Evolutionary conservation across 2,888 invertebrate species (phyloP).

Genomic region (Cheilosia urbana): DNA sequence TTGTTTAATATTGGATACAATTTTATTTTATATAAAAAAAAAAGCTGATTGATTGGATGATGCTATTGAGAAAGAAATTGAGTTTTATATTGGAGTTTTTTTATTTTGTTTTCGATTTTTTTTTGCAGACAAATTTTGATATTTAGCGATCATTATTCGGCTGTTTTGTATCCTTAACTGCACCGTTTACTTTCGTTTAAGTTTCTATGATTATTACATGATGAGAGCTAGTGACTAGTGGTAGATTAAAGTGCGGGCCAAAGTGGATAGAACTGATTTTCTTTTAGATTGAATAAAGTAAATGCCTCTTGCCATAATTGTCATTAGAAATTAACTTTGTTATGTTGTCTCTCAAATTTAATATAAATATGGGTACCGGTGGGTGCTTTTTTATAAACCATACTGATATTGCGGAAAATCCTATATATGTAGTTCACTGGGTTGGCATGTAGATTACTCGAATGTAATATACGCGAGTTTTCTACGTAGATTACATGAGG

Average conservation of each 20-base stretch:
- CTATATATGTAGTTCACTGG: too few species aligned
- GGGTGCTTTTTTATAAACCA: too few species aligned
- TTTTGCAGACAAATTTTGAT: slow-evolving; percentile 31
- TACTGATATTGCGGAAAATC: too few species aligned
- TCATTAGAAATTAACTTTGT: not conserved
- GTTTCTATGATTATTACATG: slow-evolving; percentile 39
- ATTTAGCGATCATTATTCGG: slow-evolving; percentile 74
- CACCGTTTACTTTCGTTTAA: slow-evolving; percentile 59
- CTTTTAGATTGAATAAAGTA: not conserved
- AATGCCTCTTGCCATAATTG: too few species aligned
- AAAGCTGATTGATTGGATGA: slow-evolving; percentile 72
- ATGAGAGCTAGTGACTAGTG: slow-evolving; percentile 25
- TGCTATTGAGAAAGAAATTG: slow-evolving; percentile 39
- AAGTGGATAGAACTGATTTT: not conserved
- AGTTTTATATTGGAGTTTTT: slow-evolving; percentile 32
- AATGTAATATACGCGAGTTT: too few species aligned
- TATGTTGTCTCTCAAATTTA: not conserved
- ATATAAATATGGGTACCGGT: too few species aligned
- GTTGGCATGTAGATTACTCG: too few species aligned
- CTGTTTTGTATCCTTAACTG: slow-evolving; percentile 62
- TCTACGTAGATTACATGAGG: too few species aligned
- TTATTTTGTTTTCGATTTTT: not conserved
- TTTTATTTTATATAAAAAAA: slow-evolving; percentile 17
- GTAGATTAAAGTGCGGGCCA: slow-evolving; percentile 49
- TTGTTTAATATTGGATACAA: slow-evolving; percentile 39